A percentile compares a stretch with the other conserved stretches of the same genome.
phyloP scores from a whole-genome alignment of 2,113 vertebrate species.

The Mobula hypostoma region DNA sequence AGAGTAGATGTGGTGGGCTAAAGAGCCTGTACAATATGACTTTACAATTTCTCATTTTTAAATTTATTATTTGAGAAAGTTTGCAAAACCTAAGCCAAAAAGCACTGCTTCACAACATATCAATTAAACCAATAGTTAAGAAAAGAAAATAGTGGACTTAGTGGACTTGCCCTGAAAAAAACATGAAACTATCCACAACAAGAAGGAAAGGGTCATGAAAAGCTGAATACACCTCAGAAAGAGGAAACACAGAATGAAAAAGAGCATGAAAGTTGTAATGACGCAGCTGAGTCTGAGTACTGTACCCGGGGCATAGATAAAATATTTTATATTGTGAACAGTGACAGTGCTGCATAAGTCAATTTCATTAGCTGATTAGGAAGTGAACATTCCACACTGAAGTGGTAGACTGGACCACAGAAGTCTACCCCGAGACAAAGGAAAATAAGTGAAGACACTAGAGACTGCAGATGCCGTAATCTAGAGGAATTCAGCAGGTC shows the following conservation, averaged over 20 bases:
- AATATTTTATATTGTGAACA: conserved; percentile 9
- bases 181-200: not conserved
- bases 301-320: not conserved
- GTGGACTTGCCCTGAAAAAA: not conserved
- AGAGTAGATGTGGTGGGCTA: too few relatives aligned
- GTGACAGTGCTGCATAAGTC: not conserved
- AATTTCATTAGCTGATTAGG: conserved; percentile 27
- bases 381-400: conserved; percentile 15
- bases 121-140: not conserved
- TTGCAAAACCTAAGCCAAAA: not conserved
- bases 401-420: conserved; percentile 16
- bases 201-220: not conserved
- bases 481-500: too few relatives aligned
- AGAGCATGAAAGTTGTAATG: not conserved
- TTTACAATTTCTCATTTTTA: too few relatives aligned
- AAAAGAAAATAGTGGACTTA: not conserved
- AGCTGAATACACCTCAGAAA: not conserved
- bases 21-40: too few relatives aligned
- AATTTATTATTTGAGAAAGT: not conserved
- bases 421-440: conserved; percentile 16
- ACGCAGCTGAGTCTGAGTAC: not conserved
- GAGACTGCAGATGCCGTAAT: too few relatives aligned
- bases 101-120: not conserved
- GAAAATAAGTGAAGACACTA: not conserved
- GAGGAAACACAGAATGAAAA: not conserved